Base-by-base conservation (phyloP, 2,888 invertebrate species). In the Meliscaeva auricollis region DNA sequence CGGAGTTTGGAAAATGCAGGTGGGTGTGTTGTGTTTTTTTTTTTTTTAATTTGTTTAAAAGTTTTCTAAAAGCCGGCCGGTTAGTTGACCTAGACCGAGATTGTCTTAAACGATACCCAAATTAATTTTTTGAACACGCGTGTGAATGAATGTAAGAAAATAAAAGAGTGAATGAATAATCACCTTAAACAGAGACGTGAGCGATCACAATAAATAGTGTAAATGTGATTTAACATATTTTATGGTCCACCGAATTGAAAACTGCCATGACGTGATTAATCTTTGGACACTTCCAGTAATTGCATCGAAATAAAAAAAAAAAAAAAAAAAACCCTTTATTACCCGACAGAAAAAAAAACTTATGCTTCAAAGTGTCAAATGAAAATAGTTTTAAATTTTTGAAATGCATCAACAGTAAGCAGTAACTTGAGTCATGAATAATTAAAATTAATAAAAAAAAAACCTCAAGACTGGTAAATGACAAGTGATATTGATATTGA, bases 31-130 rank as follows among this genome's bases (percentile, higher is more conserved):
- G 26, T 26, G 3, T 22, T 15, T 56, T 5, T 56, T 56, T 32
- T 30, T 56, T 35, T 35, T 26, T 11, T 9, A 13, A 6, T 20
- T 13, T 20, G n/a, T n/a, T n/a, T n/a, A n/a, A n/a, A n/a, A n/a
- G n/a, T 15, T 17, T 50, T 3, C 38, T 11, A 38, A 38, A 13
- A 54, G 54, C 81, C 74, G 76, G 81, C 76, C 76, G 80, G 79
- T 78, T 54, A 46, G 35, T 69, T 83, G 88, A 83, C 87, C 87
- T 81, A 87, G 83, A 87, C 79, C 87, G 81, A 78, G 17, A 62
- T 73, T 66, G 3, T 7, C 6, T 35, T 38, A 20, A 32, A 52
- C 15, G 8, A 52, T 38, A 38, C 52, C 50, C 3, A 15, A 17
- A 35, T 46, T 48, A 58, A 66, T 64, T 60, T 64, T 66, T 48